Base-by-base conservation (phyloP, 2,797 vertebrate genomes). In the Pantherophis vulpinus region DNA sequence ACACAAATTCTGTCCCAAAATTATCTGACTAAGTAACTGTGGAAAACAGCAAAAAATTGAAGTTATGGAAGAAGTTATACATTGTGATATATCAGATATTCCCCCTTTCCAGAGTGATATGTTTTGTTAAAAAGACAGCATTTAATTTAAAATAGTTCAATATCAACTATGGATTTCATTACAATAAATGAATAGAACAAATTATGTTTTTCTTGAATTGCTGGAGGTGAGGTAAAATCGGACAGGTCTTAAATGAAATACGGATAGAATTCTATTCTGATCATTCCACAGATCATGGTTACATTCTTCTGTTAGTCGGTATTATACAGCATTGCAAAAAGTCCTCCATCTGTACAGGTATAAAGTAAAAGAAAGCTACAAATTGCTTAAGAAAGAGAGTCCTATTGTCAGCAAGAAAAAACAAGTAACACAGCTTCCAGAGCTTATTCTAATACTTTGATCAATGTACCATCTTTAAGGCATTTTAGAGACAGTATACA, bases 371-470 rank as follows among this genome's bases (percentile, higher is more conserved):
- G 95, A 93, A 95, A 97, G 95, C 95, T 42, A 56, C 93, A 92
- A 93, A 95, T 93, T 96, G 93, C 60, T 25, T 94, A 89, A 89
- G 2, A 47, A 92, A 96, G 93, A 94, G 91, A 56, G 94, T 58
- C 90, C 94, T 20, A 6, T 58, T 94, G 92, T 94, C 94, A 95
- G 91, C 89, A 88, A 54, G 86, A 93, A 5, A 83, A 95, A 25
- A 23, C 13, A 89, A 37, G 54, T 55, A 37, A 29, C 32, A 86
- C 95, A 93, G 91, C 86, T 93, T 70, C 91, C 86, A 94, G 91
- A 87, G 96, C 94, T 95, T 96, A 96, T 93, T 94, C 93, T 94
- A 91, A 55, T 59, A 95, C 92, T 93, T 95, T 93, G 93, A 97
- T 95, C 47, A 93, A 92, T 94, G 94, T 32, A 0, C 94, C 93